These are phyloP conservation scores for Callionymus lyra DNA, from an alignment of 2,113 vertebrate genomes.

Conservation along the genomic window DNA sequence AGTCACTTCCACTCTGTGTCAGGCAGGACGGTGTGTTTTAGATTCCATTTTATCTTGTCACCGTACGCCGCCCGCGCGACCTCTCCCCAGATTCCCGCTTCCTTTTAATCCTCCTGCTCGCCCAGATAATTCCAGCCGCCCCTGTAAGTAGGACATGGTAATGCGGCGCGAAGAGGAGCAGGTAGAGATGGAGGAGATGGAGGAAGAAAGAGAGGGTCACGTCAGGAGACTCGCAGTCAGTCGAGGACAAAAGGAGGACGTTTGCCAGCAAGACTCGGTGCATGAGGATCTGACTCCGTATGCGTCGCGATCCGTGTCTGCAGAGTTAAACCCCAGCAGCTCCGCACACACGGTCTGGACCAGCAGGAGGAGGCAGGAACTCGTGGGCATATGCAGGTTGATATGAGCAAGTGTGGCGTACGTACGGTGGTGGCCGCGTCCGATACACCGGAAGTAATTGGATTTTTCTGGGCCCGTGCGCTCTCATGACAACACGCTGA, in stretches of 20 bases:
- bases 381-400: slow-evolving; percentile 53
- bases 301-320: slow-evolving; percentile 41
- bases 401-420: slow-evolving; percentile 50
- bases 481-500: slow-evolving; percentile 58
- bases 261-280: background rate
- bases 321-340: slow-evolving; percentile 49
- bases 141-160: slow-evolving; percentile 40
- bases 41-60: slow-evolving; percentile 64
- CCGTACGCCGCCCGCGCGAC: slow-evolving; percentile 27
- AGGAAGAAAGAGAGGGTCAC: slow-evolving; percentile 11
- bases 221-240: slow-evolving; percentile 10
- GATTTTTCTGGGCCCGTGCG: slow-evolving; percentile 58
- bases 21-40: slow-evolving; percentile 57
- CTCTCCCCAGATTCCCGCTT: slow-evolving; percentile 13
- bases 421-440: slow-evolving; percentile 44
- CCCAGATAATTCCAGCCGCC: slow-evolving; percentile 29
- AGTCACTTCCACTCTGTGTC: slow-evolving; percentile 59
- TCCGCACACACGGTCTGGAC: no score
- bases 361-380: slow-evolving; percentile 24
- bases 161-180: slow-evolving; percentile 15
- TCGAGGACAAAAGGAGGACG: slow-evolving; percentile 9
- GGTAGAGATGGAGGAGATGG: slow-evolving; percentile 17
- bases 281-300: slow-evolving; percentile 47
- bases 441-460: slow-evolving; percentile 57
- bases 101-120: slow-evolving; percentile 5